Evolutionary conservation across 2,888 invertebrate species (phyloP).

Genomic region (Perizoma flavofasciatum): DNA sequence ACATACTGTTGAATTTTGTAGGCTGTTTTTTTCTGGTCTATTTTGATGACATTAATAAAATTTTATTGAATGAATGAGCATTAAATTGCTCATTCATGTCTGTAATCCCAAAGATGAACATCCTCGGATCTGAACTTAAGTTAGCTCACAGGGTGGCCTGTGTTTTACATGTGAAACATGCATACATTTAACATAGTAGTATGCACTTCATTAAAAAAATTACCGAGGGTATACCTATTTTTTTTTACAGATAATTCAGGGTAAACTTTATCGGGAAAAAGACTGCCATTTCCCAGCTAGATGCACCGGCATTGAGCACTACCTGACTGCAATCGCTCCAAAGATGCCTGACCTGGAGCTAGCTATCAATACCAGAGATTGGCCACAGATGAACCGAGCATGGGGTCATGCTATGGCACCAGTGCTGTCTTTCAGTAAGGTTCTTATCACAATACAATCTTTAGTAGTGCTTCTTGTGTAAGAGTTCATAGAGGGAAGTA

Average conservation of each 20-base stretch:
- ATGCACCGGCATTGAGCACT: conserved; percentile 96
- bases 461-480: background rate
- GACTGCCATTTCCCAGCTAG: conserved; percentile 96
- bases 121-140: too few relatives aligned
- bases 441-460: conserved; percentile 49
- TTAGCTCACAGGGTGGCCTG: too few relatives aligned
- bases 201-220: too few relatives aligned
- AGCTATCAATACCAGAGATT: conserved; percentile 95
- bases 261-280: conserved; percentile 91
- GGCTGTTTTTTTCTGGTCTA: background rate
- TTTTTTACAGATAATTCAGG: conserved; percentile 92
- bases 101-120: too few relatives aligned
- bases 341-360: conserved; percentile 93
- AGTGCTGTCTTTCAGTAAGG: conserved; percentile 98
- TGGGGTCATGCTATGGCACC: conserved; percentile 87
- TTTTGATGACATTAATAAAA: too few relatives aligned
- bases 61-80: too few relatives aligned
- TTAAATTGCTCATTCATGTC: too few relatives aligned
- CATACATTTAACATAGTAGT: too few relatives aligned
- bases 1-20: background rate
- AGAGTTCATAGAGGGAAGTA: too few relatives aligned
- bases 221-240: background rate
- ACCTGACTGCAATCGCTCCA: conserved; percentile 87
- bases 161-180: too few relatives aligned
- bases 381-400: conserved; percentile 91